Conservation (phyloP, 2,797 vertebrate genomes). For the Aselliscus stoliczkanus region DNA sequence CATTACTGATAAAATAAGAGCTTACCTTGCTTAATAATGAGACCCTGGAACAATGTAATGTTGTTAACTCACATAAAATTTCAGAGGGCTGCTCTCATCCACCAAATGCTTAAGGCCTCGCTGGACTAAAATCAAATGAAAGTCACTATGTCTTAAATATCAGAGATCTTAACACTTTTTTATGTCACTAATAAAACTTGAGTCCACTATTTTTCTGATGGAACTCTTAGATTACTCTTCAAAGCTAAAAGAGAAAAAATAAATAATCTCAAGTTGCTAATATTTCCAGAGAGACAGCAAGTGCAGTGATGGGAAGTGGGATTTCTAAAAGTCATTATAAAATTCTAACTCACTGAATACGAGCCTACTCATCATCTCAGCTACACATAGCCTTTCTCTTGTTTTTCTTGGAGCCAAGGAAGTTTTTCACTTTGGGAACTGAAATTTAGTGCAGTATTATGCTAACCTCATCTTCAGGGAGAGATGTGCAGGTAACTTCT, state of each 20-base stretch:
- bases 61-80: background rate
- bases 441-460: background rate
- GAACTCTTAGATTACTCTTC: background rate
- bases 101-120: background rate
- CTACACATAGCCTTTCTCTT: background rate
- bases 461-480: background rate
- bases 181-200: background rate
- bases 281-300: background rate
- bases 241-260: background rate
- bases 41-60: background rate
- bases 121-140: background rate
- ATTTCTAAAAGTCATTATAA: background rate
- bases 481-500: background rate
- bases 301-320: background rate
- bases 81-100: background rate
- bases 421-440: background rate
- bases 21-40: conserved; percentile 47
- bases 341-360: background rate
- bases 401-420: background rate
- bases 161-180: background rate
- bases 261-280: background rate
- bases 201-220: background rate
- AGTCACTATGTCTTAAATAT: background rate
- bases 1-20: conserved; percentile 35
- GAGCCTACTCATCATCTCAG: background rate